Conservation (phyloP, 2,113 vertebrate genomes). For the Furnarius figulus region DNA sequence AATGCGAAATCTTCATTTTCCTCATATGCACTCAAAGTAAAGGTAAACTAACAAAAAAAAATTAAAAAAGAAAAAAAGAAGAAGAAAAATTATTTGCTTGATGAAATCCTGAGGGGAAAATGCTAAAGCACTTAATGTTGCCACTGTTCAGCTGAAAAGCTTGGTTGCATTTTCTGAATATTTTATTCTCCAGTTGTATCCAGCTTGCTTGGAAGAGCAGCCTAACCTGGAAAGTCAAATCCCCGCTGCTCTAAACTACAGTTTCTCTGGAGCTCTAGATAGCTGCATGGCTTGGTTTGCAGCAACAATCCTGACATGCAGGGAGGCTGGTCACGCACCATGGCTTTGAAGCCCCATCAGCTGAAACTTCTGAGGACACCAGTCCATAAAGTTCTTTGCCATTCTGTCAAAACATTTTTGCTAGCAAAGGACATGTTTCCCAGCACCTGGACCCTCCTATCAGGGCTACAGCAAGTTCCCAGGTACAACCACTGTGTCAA, state of each 20-base stretch:
- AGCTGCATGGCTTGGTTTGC: not conserved
- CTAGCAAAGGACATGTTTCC: not conserved
- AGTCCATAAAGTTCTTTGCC: not conserved
- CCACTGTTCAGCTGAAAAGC: not conserved
- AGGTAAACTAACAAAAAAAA: not conserved
- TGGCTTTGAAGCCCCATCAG: not conserved
- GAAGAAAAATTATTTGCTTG: not conserved
- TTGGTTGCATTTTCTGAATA: not conserved
- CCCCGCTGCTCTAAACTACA: not conserved
- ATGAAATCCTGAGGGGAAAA: not conserved
- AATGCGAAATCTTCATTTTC: not conserved
- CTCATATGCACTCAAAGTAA: not conserved
- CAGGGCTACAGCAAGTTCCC: not conserved
- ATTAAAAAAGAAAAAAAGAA: not conserved
- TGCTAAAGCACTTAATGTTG: not conserved
- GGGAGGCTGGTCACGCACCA: accelerated
- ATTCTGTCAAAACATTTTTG: not conserved
- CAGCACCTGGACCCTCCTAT: not conserved
- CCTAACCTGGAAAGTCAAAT: not conserved
- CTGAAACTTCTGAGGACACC: not conserved
- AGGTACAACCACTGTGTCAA: not conserved
- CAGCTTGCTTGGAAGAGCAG: not conserved
- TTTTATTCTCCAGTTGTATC: not conserved
- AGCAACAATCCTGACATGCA: not conserved
- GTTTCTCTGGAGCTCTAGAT: not conserved